Evolutionary conservation across 2,113 vertebrate genomes (phyloP), one percentile per base, ranked within the genome.

Genomic region (human (Homo sapiens)): DNA sequence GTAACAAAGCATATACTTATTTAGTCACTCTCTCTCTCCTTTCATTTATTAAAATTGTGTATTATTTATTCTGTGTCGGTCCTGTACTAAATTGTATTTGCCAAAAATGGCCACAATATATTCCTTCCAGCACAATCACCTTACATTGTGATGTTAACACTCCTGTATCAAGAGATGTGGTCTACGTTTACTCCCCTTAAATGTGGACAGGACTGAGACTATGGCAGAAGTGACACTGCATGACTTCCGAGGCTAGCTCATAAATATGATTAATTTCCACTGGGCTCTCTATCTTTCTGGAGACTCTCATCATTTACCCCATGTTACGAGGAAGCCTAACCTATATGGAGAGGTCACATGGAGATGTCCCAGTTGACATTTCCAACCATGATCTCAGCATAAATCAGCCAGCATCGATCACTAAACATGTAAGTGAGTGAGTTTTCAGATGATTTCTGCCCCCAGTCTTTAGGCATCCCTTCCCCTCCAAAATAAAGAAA

Each of bases 11-110:
- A 57, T 64, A 57, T 64, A 45, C 20, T 61, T 90, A n/a, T 35
- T 73, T 73, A 59, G 38, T 40, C 27, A 32, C 1, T 64, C 3
- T 59, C 22, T 87, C 55, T 66, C 12, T 73, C 55, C 16, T 76
- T 82, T 76, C n/a, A 22, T 40, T 90, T 40, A 57, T 90, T 93
- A 93, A 87, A 96, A 95, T 72, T 86, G 38, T 45, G 13, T 32
- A 61, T 25, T 86, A 81, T 89, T 93, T 82, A 94, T 23, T 59
- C 45, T 66, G 43, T 45, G 43, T 52, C 22, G 38, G 9, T n/a
- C 18, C 72, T 96, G 30, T 84, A 45, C 20, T 92, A 84, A 88
- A 66, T 10, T 89, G 25, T 66, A 40, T 89, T 92, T 91, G 90
- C n/a, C 55, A 57, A 93, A 83, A 68, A 75, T 23, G 27, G 45